phyloP scores from a whole-genome alignment of 2,113 vertebrate species.

The Fulmarus glacialis region DNA sequence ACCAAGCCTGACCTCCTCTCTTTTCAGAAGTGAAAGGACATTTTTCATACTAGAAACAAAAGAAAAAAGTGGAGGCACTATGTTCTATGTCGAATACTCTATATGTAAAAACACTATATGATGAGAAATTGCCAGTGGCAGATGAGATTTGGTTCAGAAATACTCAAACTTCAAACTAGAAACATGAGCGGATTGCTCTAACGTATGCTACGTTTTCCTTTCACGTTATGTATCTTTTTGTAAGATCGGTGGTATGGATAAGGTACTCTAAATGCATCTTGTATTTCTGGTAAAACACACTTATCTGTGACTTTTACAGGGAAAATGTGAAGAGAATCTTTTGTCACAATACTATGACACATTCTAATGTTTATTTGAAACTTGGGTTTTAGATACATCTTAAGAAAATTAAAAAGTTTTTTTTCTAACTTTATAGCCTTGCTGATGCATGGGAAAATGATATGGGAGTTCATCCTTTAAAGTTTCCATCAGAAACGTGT shows the following conservation, averaged over 20 bases:
- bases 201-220: neutral
- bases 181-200: neutral
- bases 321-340: neutral
- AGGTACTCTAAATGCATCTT: neutral
- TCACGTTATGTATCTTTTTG: neutral
- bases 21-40: neutral
- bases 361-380: neutral
- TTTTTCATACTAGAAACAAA: neutral
- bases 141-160: neutral
- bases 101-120: neutral
- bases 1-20: neutral
- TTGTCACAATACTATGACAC: neutral
- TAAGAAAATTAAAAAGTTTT: neutral
- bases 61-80: neutral
- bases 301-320: neutral
- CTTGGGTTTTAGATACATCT: neutral
- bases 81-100: neutral
- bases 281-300: neutral
- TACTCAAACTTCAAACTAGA: neutral
- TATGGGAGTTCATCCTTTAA: conserved; percentile 85
- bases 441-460: conserved; percentile 86
- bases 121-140: neutral
- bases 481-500: conserved; percentile 86
- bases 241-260: neutral
- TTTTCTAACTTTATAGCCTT: conserved; percentile 71